Conservation (phyloP, 2,113 vertebrate species). For the Megatriorchis doriae region DNA sequence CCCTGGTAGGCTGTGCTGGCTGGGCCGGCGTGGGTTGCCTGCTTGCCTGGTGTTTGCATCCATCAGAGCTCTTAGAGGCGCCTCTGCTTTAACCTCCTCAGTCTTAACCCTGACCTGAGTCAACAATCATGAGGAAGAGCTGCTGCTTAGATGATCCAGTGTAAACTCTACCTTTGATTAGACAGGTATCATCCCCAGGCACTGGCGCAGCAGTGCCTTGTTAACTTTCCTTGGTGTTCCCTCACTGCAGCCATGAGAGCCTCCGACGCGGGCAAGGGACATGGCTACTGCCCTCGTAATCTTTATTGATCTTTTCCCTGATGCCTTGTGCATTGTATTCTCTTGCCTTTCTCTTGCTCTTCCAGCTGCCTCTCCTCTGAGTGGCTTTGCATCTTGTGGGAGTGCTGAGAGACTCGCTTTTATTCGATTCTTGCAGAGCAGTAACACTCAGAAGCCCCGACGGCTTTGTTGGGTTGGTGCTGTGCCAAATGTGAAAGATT, state of each 20-base stretch:
- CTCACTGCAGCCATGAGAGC: not conserved
- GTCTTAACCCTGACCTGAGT: constrained; percentile 44
- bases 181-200: constrained; percentile 11
- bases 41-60: constrained; percentile 10
- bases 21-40: not conserved
- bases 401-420: not conserved
- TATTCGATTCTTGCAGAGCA: not conserved
- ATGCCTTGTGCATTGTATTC: constrained; percentile 6
- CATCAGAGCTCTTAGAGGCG: not conserved
- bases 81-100: constrained; percentile 36
- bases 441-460: not conserved
- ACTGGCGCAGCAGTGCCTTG: not conserved
- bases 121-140: constrained; percentile 18
- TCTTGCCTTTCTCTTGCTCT: not conserved
- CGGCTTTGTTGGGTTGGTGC: not conserved
- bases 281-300: constrained; percentile 39
- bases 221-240: constrained; percentile 33
- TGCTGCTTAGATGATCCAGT: constrained; percentile 23
- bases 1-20: not conserved
- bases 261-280: not conserved
- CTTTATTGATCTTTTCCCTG: constrained; percentile 48
- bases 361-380: not conserved
- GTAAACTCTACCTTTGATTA: constrained; percentile 51
- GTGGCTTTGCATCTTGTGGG: not conserved
- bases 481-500: not conserved